Evolutionary conservation across 2,888 invertebrate species (phyloP).

Genomic region (Orthonevra nobilis): DNA sequence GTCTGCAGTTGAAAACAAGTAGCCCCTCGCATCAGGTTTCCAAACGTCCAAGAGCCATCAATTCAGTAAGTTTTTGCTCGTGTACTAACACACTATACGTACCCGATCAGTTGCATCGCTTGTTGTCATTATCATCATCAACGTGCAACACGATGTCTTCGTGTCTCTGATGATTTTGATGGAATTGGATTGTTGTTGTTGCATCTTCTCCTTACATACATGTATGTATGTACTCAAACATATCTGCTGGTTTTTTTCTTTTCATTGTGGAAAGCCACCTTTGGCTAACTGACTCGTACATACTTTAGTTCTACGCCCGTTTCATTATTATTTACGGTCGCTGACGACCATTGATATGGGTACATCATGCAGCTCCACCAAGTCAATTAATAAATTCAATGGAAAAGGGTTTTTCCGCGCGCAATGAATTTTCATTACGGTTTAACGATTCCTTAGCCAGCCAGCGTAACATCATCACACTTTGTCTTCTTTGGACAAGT

Average conservation of each 20-base stretch:
- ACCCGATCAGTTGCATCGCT: no score
- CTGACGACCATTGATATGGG: slow-evolving; percentile 60
- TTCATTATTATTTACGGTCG: slow-evolving; percentile 66
- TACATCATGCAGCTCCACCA: slow-evolving; percentile 17
- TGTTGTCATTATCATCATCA: slow-evolving; percentile 43
- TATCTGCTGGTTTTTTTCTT: neutral
- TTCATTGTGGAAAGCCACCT: neutral
- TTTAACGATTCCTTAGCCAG: slow-evolving; percentile 61
- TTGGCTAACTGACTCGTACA: slow-evolving; percentile 44
- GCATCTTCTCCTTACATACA: no score
- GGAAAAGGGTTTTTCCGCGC: slow-evolving; percentile 53
- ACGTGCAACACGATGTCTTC: slow-evolving; percentile 27
- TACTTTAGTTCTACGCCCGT: slow-evolving; percentile 63
- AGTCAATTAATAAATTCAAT: slow-evolving; percentile 69
- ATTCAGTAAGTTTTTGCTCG: slow-evolving; percentile 49
- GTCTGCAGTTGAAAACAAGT: slow-evolving; percentile 15
- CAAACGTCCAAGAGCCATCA: slow-evolving; percentile 26
- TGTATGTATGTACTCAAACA: neutral
- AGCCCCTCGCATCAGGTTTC: slow-evolving; percentile 54
- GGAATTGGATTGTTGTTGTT: slow-evolving; percentile 34
- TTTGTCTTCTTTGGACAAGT: slow-evolving; percentile 27
- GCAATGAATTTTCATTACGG: slow-evolving; percentile 69
- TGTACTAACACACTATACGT: slow-evolving; percentile 33
- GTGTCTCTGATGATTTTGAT: slow-evolving; percentile 60
- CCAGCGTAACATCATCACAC: slow-evolving; percentile 53